These are phyloP conservation scores for Pelochelys cantorii DNA, from an alignment of 2,797 vertebrate species.

Conservation along the genomic window DNA sequence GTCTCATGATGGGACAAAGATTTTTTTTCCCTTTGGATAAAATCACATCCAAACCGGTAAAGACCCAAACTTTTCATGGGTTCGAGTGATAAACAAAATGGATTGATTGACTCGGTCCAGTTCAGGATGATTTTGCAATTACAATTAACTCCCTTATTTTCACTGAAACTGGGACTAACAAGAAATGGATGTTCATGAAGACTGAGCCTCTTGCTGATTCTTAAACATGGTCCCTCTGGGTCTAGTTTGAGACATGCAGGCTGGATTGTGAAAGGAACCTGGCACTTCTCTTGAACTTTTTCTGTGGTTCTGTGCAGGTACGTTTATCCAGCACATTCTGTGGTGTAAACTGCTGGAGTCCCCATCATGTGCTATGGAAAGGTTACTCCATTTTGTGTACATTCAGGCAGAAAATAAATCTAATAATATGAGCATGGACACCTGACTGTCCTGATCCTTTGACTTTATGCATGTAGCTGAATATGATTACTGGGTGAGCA, in stretches of 20 bases:
- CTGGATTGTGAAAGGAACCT: not conserved
- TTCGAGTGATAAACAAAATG: not conserved
- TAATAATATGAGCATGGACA: not conserved
- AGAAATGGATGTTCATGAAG: not conserved
- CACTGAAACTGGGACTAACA: fast-evolving
- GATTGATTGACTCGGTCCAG: not conserved
- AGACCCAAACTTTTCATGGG: not conserved
- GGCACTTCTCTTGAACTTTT: not conserved
- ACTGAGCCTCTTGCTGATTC: not conserved
- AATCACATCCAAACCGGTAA: not conserved
- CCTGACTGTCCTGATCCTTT: not conserved
- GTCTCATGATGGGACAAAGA: not conserved
- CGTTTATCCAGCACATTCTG: not conserved
- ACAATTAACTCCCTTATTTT: not conserved
- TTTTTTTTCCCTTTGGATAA: not conserved
- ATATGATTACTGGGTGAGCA: not conserved
- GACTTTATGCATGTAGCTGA: not conserved
- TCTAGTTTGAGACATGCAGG: not conserved
- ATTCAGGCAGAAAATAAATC: not conserved
- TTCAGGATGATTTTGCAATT: not conserved
- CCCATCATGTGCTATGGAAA: not conserved
- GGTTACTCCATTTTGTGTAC: not conserved
- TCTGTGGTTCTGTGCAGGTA: not conserved
- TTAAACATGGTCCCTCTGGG: not conserved
- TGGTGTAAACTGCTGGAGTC: not conserved